Percentiles rank a stretch among this genome's conserved stretches.
phyloP scores from a whole-genome alignment of 2,797 vertebrate genomes.

The Numenius phaeopus region DNA sequence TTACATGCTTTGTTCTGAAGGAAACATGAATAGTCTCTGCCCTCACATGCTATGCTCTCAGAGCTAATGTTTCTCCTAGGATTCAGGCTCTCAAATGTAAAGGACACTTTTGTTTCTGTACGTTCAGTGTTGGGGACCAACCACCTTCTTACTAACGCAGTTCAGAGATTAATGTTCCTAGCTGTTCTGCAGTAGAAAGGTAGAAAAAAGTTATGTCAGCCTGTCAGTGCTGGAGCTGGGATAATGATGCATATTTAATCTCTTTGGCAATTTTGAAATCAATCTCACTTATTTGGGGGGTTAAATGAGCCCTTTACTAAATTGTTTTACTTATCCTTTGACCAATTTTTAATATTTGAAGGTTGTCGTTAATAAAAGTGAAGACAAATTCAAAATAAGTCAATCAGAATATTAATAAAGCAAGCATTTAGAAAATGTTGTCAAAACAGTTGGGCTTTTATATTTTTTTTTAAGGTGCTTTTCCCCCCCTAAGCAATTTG shows the following conservation, averaged over 20 bases:
- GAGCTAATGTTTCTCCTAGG: background rate
- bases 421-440: background rate
- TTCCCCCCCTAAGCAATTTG: background rate
- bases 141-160: background rate
- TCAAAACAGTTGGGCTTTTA: background rate
- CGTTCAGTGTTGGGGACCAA: background rate
- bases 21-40: background rate
- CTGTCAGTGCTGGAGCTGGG: background rate
- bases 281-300: background rate
- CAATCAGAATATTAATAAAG: background rate
- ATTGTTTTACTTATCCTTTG: background rate
- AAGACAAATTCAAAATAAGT: background rate
- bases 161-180: background rate
- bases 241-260: background rate
- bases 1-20: background rate
- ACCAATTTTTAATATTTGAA: background rate
- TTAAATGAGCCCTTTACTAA: background rate
- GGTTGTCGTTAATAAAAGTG: background rate
- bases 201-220: background rate
- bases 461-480: background rate
- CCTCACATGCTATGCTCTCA: background rate
- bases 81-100: background rate
- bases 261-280: background rate
- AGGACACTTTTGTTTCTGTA: background rate
- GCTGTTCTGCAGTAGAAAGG: background rate